phyloP scores from a whole-genome alignment of 1,140 invertebrate species.

The Melipona quadrifasciata region DNA sequence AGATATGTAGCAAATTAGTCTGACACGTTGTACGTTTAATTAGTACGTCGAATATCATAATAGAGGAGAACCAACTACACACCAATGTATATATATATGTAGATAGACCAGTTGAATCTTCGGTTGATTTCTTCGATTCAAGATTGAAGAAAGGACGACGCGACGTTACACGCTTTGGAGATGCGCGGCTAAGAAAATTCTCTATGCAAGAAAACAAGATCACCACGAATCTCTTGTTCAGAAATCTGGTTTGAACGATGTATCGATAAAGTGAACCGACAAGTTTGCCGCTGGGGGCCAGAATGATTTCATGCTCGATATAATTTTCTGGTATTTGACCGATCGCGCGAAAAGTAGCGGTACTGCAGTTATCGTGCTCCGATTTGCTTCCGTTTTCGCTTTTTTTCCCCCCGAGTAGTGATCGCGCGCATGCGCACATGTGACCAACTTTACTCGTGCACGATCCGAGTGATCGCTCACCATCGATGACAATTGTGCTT shows the following conservation, averaged over 20 bases:
- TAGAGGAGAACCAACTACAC: neutral
- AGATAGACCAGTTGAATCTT: neutral
- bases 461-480: neutral
- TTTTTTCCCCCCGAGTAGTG: neutral
- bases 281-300: conserved; percentile 56
- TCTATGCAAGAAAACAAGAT: neutral
- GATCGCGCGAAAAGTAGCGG: conserved; percentile 31
- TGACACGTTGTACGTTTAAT: neutral
- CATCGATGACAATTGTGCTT: neutral
- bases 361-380: conserved; percentile 19
- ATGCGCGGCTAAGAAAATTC: too few species aligned
- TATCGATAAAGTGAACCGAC: neutral
- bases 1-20: neutral
- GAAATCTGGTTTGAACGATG: neutral
- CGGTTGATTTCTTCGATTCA: neutral
- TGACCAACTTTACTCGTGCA: neutral
- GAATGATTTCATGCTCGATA: conserved; percentile 70
- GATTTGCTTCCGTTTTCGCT: conserved; percentile 11
- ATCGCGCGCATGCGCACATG: too few species aligned
- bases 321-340: conserved; percentile 52
- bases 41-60: neutral
- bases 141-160: too few species aligned
- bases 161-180: neutral
- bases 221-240: neutral
- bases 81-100: neutral